A percentile compares a stretch with the other conserved stretches of the same genome.
These are phyloP conservation scores for Heliocidaris tuberculata DNA, from an alignment of 35 echinoderm and acorn worm species.

Conservation along the genomic window DNA sequence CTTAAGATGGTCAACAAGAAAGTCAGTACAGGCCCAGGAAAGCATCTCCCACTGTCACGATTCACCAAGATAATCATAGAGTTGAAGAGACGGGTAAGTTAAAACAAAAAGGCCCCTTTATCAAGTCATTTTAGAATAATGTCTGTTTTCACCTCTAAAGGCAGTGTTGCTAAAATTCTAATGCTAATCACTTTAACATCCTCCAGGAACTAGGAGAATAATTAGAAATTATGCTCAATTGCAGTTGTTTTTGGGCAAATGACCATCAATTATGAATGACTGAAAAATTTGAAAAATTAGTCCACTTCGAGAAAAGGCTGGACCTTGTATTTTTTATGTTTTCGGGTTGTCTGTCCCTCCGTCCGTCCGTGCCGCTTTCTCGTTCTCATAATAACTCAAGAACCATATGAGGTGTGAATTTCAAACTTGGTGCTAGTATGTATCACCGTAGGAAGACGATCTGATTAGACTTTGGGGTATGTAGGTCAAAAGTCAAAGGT, in stretches of 20 bases:
- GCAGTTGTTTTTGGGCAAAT: neutral
- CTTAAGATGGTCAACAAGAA: slow-evolving; percentile 3
- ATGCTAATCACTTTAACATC: neutral
- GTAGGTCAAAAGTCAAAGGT: too few species aligned
- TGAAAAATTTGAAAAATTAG: too few species aligned
- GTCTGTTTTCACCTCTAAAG: neutral
- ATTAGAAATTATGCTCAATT: neutral
- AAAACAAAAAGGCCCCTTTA: neutral
- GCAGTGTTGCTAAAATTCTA: neutral
- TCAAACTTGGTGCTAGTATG: too few species aligned
- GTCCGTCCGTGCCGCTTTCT: too few species aligned
- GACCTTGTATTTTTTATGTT: too few species aligned
- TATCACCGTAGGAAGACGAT: too few species aligned
- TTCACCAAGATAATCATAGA: neutral
- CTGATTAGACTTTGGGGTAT: too few species aligned
- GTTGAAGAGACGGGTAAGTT: slow-evolving; percentile 9
- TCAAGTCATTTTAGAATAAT: neutral
- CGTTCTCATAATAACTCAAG: too few species aligned
- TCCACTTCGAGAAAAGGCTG: too few species aligned
- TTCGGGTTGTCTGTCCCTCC: too few species aligned
- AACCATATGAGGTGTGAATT: too few species aligned
- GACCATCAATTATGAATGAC: neutral
- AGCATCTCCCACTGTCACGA: neutral
- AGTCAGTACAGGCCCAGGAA: neutral
- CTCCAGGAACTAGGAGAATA: neutral